Evolutionary conservation across 2,797 vertebrate species (phyloP).

Genomic region (Molossus molossus): DNA sequence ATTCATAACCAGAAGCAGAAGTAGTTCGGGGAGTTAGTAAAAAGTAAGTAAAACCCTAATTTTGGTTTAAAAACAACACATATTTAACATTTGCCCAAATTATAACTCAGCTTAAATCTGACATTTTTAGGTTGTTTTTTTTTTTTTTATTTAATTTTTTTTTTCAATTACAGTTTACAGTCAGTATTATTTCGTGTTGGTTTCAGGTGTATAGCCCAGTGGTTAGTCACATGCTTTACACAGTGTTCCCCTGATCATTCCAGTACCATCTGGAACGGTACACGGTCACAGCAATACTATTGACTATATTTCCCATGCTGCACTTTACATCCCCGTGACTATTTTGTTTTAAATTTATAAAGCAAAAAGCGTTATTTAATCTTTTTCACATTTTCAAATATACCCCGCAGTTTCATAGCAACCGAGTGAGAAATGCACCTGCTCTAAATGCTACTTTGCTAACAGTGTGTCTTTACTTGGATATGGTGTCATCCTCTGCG

Average conservation of each 20-base stretch:
- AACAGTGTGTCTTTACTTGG: not conserved
- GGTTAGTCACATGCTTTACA: not conserved
- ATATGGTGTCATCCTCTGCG: not conserved
- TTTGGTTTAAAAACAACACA: not conserved
- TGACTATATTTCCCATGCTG: not conserved
- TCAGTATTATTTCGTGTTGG: not conserved
- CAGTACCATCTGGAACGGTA: not conserved
- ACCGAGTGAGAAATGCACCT: not conserved
- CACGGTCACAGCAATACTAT: not conserved
- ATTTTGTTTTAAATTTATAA: slow-evolving; percentile 28
- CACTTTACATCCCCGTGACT: not conserved
- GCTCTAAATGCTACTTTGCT: not conserved
- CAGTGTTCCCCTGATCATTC: not conserved
- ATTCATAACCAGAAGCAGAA: slow-evolving; percentile 53
- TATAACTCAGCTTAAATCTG: slow-evolving; percentile 44
- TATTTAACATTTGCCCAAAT: slow-evolving; percentile 39
- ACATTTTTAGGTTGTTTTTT: slow-evolving; percentile 19
- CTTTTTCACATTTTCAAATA: not conserved
- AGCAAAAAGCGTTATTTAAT: not conserved
- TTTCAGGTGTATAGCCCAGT: not conserved
- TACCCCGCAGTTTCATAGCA: not conserved
- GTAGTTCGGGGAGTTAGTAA: not conserved
- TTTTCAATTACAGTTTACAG: not conserved
- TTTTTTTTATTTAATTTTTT: not conserved
- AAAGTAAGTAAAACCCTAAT: slow-evolving; percentile 19